Evolutionary conservation across 35 echinoderm and acorn worm genomes (phyloP), one percentile per base, ranked within the genome.

Genomic region (Strongylocentrotus purpuratus): DNA sequence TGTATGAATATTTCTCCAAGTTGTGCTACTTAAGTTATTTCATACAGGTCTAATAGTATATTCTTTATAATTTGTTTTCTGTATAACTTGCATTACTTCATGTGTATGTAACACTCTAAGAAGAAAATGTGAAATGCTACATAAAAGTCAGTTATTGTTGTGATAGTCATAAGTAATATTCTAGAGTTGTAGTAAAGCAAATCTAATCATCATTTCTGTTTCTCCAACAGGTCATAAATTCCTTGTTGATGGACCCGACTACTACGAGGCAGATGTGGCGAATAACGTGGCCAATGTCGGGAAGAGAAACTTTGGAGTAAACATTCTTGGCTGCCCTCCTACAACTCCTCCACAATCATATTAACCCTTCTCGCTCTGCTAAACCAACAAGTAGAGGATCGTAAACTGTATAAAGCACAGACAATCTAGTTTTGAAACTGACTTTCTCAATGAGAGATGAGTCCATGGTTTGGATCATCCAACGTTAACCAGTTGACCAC

Each of bases 241-340:
- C 48, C 91, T 93, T 15, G 2, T 93, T 52, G 91, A 93, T 58
- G 91, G 91, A 58, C 91, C 47, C 31, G 47, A 48, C 48, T 93
- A 93, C 91, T 93, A 48, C n/a, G 91, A 50, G 31, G 91, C 91
- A 12, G 28, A 93, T 93, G 48, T n/a, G n/a, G 9, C 32, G 5
- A 58, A 93, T 32, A 52, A 93, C 22, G 91, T 93, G 28, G 46
- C 91, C 11, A 48, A 93, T 13, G 48, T 93, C n/a, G 91, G 91
- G 11, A 93, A 93, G 91, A 47, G 91, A 17, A 93, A 93, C 46
- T 93, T 93, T 46, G 91, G 91, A 58, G 46, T 93, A 11, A n/a
- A 93, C 28, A 93, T 93, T 48, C 48, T 93, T 13, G 91, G 91
- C 15, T 93, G 91, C 48, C 91, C 91, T 13, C 48, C 91, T 7